Base-by-base conservation (phyloP, 2,113 vertebrate genomes). In the Gobius niger region DNA sequence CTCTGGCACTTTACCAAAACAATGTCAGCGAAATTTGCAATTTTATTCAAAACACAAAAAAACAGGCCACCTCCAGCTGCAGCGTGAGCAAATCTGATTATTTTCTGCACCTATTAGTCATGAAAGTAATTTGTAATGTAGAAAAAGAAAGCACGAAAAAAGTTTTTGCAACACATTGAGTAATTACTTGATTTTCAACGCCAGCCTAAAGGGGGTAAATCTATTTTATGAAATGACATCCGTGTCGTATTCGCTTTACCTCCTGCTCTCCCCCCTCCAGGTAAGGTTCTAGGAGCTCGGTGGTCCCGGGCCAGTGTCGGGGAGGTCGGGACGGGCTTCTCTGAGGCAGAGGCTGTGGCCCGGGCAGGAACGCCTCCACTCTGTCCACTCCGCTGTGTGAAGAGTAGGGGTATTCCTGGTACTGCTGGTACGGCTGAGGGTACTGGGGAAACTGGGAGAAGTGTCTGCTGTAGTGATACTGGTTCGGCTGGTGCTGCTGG, bases 211-310 rank as follows among this genome's bases (percentile, higher is more conserved):
- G 24, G 24, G 5, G 24, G 24, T 34, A 34, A 15, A 49, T 49
- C 47, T 14, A 6, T 15, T 49, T 49, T 14, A 14, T 49, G 12
- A 49, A 49, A 47, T 47, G 7, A 7, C 7, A n/a, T 9, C 1
- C 24, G 24, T 34, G 24, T 34, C 2, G 3, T 4, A 34, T 2
- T 34, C 9, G 12, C 40, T n/a, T 8, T 80, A 91, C 89, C 89
- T 93, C 92, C 70, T 91, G 91, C 82, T 94, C 93, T 18, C 83
- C 92, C 9, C 88, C 90, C 67, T 92, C 92, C 85, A 93, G 83
- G 82, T 93, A 93, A 0, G 91, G 89, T 70, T 83, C 85, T 80
- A 91, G 81, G 57, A 57, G 82, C 52, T 82, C 85, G 12, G 68
- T 80, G 0, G 85, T 51, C 82, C 84, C 85, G 0, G 84, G 88